Percentiles rank a stretch among this genome's conserved stretches.
Evolutionary conservation across 92 coral and sea anemone genomes (phyloP).

Genomic region (Parazoanthus darwini): DNA sequence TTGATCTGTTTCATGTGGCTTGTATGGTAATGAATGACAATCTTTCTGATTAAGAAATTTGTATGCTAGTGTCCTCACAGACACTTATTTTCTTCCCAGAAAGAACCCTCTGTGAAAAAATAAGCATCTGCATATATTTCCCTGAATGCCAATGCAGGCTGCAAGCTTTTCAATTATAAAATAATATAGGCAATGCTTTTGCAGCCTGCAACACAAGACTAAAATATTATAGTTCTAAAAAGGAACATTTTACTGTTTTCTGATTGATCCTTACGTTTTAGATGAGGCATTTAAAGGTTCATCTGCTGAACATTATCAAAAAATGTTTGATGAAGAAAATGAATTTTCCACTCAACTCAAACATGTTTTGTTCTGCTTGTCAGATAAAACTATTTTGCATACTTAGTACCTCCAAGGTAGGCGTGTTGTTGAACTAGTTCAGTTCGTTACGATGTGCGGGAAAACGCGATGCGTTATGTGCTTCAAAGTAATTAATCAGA

Average conservation of each 20-base stretch:
- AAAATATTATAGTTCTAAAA: constrained; percentile 1
- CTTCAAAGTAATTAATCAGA: neutral
- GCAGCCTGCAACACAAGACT: neutral
- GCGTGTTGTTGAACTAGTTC: constrained; percentile 33
- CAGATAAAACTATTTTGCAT: constrained; percentile 14
- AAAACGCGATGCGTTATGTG: constrained; percentile 40
- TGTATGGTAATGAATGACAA: neutral
- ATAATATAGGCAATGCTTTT: no score
- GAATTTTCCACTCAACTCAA: neutral
- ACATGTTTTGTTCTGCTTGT: constrained; percentile 5
- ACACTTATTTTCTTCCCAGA: neutral
- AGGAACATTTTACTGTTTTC: constrained; percentile 21
- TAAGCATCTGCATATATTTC: no score
- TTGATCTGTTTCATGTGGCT: neutral
- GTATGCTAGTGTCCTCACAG: neutral
- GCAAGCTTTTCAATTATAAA: no score
- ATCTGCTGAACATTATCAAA: constrained; percentile 10
- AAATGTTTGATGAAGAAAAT: constrained; percentile 10
- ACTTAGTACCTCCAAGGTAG: constrained; percentile 39
- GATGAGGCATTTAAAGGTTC: constrained; percentile 36
- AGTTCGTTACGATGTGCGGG: constrained; percentile 20
- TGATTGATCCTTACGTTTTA: constrained; percentile 44
- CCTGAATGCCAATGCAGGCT: no score
- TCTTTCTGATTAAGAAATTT: neutral
- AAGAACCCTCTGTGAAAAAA: no score